A percentile compares a stretch with the other conserved stretches of the same genome.
Conservation (phyloP, 2,113 vertebrate genomes). For the Nerophis lumbriciformis region DNA sequence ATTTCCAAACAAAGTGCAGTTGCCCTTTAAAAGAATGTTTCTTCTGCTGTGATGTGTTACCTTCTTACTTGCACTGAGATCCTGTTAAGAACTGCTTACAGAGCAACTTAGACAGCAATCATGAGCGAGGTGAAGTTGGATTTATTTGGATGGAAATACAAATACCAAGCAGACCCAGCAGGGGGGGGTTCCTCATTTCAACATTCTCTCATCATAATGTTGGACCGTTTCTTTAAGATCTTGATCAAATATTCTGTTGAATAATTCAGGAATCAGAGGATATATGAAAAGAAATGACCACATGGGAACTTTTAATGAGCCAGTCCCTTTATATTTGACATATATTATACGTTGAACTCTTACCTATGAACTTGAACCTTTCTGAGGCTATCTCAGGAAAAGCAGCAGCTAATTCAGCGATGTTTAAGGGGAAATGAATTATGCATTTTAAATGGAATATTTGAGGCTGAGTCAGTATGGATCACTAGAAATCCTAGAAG, state of each 20-base stretch:
- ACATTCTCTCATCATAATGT: not conserved
- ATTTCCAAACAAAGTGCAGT: no score
- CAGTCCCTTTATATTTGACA: slow-evolving; percentile 1
- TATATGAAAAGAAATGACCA: slow-evolving; percentile 1
- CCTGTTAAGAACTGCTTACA: no score
- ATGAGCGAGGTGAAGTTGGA: no score
- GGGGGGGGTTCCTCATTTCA: not conserved
- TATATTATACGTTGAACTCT: slow-evolving; percentile 31
- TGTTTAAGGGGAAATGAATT: slow-evolving; percentile 25
- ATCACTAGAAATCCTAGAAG: slow-evolving; percentile 23
- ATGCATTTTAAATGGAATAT: slow-evolving; percentile 15
- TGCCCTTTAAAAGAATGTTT: no score
- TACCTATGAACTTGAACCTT: slow-evolving; percentile 38
- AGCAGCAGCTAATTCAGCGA: slow-evolving; percentile 18
- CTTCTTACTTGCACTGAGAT: no score
- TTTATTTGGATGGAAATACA: not conserved
- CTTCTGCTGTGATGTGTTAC: no score
- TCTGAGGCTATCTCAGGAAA: slow-evolving; percentile 9
- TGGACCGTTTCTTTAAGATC: not conserved
- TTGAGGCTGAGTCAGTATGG: not conserved
- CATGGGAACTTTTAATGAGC: slow-evolving; percentile 18
- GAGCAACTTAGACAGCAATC: no score
- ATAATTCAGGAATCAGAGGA: not conserved
- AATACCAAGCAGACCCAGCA: not conserved
- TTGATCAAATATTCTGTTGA: not conserved